Conservation (phyloP, 2,797 vertebrate species). For the Acanthurus leucopareius region DNA sequence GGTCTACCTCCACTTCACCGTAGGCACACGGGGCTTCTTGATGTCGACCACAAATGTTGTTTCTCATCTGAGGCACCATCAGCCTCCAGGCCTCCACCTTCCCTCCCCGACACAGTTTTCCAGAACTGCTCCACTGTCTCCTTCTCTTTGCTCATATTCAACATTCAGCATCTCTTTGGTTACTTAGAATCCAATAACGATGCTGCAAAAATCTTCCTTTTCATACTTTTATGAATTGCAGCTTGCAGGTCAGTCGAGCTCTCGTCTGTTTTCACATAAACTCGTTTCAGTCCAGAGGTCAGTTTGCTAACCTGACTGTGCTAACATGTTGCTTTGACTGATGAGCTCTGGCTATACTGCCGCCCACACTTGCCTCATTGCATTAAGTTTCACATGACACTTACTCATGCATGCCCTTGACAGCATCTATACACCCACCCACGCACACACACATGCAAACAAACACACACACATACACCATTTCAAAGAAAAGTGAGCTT, state of each 20-base stretch:
- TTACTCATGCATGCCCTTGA: slow-evolving; percentile 42
- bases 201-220: background rate
- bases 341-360: slow-evolving; percentile 31
- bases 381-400: slow-evolving; percentile 62
- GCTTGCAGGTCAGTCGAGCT: background rate
- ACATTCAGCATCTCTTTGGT: background rate
- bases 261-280: background rate
- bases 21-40: slow-evolving; percentile 17
- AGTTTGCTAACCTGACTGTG: slow-evolving; percentile 13
- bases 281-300: slow-evolving; percentile 4
- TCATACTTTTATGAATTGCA: background rate
- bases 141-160: background rate
- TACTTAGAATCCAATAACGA: background rate
- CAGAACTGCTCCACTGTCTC: background rate
- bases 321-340: slow-evolving; percentile 39
- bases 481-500: too few relatives aligned
- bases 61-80: slow-evolving; percentile 40
- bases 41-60: slow-evolving; percentile 22
- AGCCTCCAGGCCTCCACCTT: slow-evolving; percentile 29
- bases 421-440: slow-evolving; percentile 45
- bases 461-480: background rate
- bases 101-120: background rate
- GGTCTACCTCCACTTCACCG: slow-evolving; percentile 28
- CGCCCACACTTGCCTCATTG: slow-evolving; percentile 63
- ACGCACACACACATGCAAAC: slow-evolving; percentile 2